Conservation (phyloP, 1,140 invertebrate species). For the Drosophila parvula region DNA sequence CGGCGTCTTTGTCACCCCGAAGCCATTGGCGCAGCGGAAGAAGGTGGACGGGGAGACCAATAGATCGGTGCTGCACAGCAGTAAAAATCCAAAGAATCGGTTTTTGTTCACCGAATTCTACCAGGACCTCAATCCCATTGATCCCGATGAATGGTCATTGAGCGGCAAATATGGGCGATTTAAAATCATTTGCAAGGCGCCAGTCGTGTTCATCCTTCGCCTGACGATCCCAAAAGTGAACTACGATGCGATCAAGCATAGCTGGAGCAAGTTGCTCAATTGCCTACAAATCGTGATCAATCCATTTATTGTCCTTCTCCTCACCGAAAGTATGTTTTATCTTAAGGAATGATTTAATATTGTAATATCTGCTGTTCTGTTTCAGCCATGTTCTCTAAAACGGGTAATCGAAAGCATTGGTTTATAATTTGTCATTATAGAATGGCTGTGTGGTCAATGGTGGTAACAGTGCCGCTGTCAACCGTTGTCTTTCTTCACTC, state of each 20-base stretch:
- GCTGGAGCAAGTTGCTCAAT: slow-evolving; percentile 67
- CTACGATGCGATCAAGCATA: slow-evolving; percentile 53
- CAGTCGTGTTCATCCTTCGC: slow-evolving; percentile 20
- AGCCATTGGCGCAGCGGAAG: neutral
- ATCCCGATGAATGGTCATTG: slow-evolving; percentile 23
- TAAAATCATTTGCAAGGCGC: slow-evolving; percentile 6
- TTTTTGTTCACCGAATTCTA: slow-evolving; percentile 39
- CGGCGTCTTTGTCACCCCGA: slow-evolving; percentile 9
- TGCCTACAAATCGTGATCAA: slow-evolving; percentile 57
- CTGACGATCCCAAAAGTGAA: slow-evolving; percentile 52
- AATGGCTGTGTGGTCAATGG: slow-evolving; percentile 29
- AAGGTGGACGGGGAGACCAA: slow-evolving; percentile 12
- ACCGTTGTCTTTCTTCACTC: slow-evolving; percentile 22
- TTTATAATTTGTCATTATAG: neutral
- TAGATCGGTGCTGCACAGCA: slow-evolving; percentile 20
- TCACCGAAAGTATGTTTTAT: slow-evolving; percentile 33
- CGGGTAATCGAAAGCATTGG: neutral
- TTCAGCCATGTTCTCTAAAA: neutral
- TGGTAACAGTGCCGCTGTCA: slow-evolving; percentile 44
- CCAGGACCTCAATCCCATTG: slow-evolving; percentile 37
- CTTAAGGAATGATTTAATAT: no score
- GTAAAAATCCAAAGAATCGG: slow-evolving; percentile 34
- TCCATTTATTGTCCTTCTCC: slow-evolving; percentile 25
- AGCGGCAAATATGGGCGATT: neutral
- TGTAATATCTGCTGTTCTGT: no score